Conservation (phyloP, 2,888 invertebrate genomes). For the Chrysolina haemoptera region DNA sequence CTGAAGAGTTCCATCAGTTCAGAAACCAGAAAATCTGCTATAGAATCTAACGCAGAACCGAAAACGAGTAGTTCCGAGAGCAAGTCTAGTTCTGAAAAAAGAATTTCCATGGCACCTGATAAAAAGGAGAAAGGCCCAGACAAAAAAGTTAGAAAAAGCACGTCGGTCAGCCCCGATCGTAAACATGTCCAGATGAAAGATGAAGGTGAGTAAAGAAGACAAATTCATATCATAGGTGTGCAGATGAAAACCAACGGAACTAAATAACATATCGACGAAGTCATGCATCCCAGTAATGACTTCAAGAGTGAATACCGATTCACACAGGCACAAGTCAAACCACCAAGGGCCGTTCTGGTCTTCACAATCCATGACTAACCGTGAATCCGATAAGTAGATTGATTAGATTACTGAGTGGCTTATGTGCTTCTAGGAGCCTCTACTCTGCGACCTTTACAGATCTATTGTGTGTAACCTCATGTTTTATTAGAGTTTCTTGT, state of each 20-base stretch:
- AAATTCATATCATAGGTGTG: background rate
- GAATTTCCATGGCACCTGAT: slow-evolving; percentile 46
- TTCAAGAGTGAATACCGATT: too few species aligned
- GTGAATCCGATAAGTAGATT: too few species aligned
- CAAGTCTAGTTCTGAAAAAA: slow-evolving; percentile 50
- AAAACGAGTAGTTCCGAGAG: slow-evolving; percentile 62
- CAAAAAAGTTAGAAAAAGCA: slow-evolving; percentile 63
- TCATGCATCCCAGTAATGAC: too few species aligned
- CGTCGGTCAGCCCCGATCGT: slow-evolving; percentile 66
- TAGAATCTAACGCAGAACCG: slow-evolving; percentile 56
- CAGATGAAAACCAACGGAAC: background rate
- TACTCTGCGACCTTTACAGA: too few species aligned
- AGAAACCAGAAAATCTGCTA: slow-evolving; percentile 62
- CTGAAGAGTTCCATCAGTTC: slow-evolving; percentile 66
- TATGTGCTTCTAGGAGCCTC: too few species aligned
- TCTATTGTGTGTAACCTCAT: too few species aligned
- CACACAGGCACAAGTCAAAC: too few species aligned
- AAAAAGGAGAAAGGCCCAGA: slow-evolving; percentile 45
- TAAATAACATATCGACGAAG: too few species aligned
- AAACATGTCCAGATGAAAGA: slow-evolving; percentile 65
- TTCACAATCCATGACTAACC: too few species aligned
- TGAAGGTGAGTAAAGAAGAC: slow-evolving; percentile 54
- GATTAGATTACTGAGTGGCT: too few species aligned
- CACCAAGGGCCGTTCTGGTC: too few species aligned
- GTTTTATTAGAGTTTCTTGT: too few species aligned